phyloP scores from a whole-genome alignment of 2,113 vertebrate genomes.

The Eublepharis macularius region DNA sequence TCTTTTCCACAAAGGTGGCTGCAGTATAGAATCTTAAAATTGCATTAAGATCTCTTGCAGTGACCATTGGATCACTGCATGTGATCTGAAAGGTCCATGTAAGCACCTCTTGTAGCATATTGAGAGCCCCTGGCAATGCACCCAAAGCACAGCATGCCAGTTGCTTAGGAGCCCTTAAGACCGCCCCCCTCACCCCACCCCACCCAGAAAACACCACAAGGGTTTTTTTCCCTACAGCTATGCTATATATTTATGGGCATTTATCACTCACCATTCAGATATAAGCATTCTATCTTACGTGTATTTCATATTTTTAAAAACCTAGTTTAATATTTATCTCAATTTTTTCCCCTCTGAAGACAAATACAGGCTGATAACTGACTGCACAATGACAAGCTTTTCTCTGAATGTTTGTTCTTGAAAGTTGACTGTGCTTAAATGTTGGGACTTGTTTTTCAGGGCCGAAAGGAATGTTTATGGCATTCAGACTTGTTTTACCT shows the following conservation, averaged over 20 bases:
- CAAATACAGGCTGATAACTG: not conserved
- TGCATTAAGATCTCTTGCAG: not conserved
- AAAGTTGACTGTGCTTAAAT: constrained; percentile 33
- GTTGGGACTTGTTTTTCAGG: constrained; percentile 26
- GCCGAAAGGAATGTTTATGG: constrained; percentile 55
- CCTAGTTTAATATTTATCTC: not conserved
- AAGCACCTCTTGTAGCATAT: not conserved
- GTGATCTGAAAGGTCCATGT: not conserved
- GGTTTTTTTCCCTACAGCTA: not conserved
- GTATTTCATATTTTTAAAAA: not conserved
- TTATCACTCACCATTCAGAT: not conserved
- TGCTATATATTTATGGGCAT: not conserved
- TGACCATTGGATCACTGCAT: not conserved
- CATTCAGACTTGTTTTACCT: constrained; percentile 58
- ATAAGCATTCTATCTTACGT: not conserved
- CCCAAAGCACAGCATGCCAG: not conserved
- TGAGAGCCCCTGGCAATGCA: not conserved
- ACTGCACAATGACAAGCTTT: not conserved
- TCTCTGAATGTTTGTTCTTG: constrained; percentile 4
- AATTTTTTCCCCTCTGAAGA: not conserved
- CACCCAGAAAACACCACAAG: not conserved
- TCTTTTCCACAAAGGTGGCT: not conserved
- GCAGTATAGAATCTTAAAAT: not conserved
- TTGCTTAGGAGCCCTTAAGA: too few species aligned
- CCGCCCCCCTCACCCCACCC: too few species aligned